Conservation (phyloP, 2,797 vertebrate genomes). For the Halcyon chelicuti region DNA sequence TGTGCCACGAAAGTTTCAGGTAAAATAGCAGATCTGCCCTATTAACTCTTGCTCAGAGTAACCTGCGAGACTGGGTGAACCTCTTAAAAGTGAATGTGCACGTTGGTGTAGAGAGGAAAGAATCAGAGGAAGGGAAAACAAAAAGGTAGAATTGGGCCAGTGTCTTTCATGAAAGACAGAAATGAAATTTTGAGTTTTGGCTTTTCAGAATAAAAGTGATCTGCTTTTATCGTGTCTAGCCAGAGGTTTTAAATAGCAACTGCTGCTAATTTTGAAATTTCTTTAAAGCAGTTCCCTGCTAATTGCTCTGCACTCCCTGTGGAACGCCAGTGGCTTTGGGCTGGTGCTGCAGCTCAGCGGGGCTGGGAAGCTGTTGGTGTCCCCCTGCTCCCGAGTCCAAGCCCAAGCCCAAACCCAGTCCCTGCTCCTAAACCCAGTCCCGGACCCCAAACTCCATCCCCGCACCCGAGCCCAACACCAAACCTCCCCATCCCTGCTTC, state of each 20-base stretch:
- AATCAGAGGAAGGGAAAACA: too few species aligned
- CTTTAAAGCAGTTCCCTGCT: not conserved
- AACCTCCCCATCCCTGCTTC: too few species aligned
- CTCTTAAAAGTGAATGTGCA: rapidly evolving
- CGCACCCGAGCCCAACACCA: too few species aligned
- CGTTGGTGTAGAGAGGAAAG: not conserved
- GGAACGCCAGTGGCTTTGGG: not conserved
- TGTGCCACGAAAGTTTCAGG: not conserved
- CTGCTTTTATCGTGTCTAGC: not conserved
- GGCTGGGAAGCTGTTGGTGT: not conserved
- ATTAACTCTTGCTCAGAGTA: not conserved
- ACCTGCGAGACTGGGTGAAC: not conserved
- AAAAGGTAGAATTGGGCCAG: not conserved
- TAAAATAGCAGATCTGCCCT: not conserved
- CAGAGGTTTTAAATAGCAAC: not conserved
- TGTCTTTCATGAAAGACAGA: not conserved
- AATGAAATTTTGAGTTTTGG: not conserved
- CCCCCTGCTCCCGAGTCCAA: not conserved
- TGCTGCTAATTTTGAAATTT: not conserved
- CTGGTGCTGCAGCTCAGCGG: not conserved
- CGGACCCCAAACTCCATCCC: not conserved
- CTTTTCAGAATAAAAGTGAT: not conserved
- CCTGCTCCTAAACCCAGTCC: not conserved
- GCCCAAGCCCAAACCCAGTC: not conserved
- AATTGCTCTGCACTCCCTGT: not conserved